Evolutionary conservation across 35 echinoderm and acorn worm species (phyloP), one percentile per base, ranked within the genome.

Genomic region (Apostichopus parvimensis): DNA sequence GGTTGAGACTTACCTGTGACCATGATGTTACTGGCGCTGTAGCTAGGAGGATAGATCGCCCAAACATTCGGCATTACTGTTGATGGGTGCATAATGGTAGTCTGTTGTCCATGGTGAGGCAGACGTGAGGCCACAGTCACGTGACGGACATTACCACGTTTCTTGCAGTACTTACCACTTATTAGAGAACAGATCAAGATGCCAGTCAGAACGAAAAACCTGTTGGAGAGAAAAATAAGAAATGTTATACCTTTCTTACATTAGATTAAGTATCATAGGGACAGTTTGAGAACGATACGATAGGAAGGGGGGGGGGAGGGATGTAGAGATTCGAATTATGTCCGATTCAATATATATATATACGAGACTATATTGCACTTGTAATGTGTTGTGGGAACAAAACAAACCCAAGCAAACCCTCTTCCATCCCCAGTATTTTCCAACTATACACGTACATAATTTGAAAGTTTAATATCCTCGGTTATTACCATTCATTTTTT

Each of bases 81-180:
- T 22, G 86, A 54, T 24, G 86, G 86, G 61, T 88, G 86, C 21
- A 88, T 64, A 57, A 88, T 88, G 7, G 86, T 73, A 17, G 65
- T n/a, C 7, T 73, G 61, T 20, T 15, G 57, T 65, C 60, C 61
- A 18, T 28, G 86, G 52, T 72, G 86, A 12, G 61, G 23, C 24
- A 28, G 4, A 4, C 61, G 68, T 72, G 86, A 88, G 7, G 86
- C 14, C 17, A 88, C 1, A 24, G 86, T 72, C 86, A 88, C 86
- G 60, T 88, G 86, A 71, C 86, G 60, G 54, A 71, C 23, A 73
- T 73, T 88, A 23, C 18, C 55, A 12, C 86, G 62, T 88, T 88
- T 88, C 34, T 88, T 88, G 22, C 86, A 88, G 25, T 72, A 88
- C 72, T 88, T 88, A 21, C 61, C 61, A 14, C 86, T 88, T n/a